Evolutionary conservation across 2,797 vertebrate species (phyloP).

Genomic region (Erethizon dorsatum): DNA sequence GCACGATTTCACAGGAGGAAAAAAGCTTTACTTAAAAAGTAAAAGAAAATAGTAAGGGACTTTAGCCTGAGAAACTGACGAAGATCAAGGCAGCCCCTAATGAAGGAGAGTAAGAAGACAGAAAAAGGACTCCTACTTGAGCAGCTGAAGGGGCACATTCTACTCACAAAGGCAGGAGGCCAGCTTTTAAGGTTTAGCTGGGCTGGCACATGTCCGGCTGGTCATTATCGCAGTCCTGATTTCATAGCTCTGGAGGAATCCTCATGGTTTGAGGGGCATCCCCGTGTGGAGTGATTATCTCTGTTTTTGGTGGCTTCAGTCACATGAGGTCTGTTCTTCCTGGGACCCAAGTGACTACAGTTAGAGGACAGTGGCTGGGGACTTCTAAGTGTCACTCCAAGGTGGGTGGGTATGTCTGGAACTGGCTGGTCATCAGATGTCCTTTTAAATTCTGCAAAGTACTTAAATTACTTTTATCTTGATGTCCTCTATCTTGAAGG

Average conservation of each 20-base stretch:
- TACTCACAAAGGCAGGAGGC: neutral
- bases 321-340: neutral
- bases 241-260: neutral
- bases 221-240: neutral
- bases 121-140: neutral
- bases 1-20: neutral
- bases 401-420: neutral
- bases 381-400: neutral
- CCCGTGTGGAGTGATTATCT: neutral
- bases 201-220: neutral
- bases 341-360: neutral
- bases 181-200: neutral
- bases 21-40: neutral
- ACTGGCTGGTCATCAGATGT: neutral
- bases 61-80: neutral
- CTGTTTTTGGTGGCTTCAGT: neutral
- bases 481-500: too few relatives aligned
- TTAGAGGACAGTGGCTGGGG: neutral
- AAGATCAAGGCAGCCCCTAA: neutral
- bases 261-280: neutral
- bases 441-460: neutral
- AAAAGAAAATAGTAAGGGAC: neutral
- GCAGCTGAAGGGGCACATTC: neutral
- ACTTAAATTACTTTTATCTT: neutral
- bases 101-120: neutral